Conservation (phyloP, 1,140 invertebrate species). For the Pararge aegeria region DNA sequence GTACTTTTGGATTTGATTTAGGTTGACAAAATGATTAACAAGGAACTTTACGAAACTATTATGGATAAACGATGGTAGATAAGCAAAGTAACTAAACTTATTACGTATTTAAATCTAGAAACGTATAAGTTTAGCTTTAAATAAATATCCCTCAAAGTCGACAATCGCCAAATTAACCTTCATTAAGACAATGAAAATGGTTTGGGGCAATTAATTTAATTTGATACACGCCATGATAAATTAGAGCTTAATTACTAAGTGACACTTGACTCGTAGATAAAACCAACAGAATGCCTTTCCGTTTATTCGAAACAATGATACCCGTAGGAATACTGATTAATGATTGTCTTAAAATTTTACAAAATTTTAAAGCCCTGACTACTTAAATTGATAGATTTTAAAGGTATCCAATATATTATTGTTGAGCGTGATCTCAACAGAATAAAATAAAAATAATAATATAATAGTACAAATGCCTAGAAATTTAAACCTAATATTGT, state of each 20-base stretch:
- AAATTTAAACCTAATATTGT: no score
- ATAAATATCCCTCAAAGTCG: background rate
- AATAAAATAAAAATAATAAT: no score
- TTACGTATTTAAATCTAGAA: no score
- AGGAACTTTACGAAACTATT: no score
- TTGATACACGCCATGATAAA: constrained; percentile 8
- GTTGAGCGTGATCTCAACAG: no score
- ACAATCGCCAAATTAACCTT: background rate
- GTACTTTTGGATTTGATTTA: no score
- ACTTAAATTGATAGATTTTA: no score
- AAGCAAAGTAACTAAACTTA: no score
- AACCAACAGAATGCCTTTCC: background rate
- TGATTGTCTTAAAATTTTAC: background rate
- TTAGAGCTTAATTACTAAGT: constrained; percentile 2
- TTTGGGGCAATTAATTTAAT: constrained; percentile 4
- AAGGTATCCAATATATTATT: no score
- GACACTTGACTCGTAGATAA: constrained; percentile 8
- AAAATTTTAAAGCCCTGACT: background rate
- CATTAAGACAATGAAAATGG: background rate
- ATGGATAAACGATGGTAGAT: no score
- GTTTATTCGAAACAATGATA: background rate
- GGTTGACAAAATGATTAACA: no score
- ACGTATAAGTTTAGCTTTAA: background rate
- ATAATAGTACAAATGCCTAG: no score
- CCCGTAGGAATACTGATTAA: background rate